Percentiles rank a stretch among this genome's conserved stretches.
phyloP scores from a whole-genome alignment of 2,888 invertebrate genomes.

The Apoderus coryli region DNA sequence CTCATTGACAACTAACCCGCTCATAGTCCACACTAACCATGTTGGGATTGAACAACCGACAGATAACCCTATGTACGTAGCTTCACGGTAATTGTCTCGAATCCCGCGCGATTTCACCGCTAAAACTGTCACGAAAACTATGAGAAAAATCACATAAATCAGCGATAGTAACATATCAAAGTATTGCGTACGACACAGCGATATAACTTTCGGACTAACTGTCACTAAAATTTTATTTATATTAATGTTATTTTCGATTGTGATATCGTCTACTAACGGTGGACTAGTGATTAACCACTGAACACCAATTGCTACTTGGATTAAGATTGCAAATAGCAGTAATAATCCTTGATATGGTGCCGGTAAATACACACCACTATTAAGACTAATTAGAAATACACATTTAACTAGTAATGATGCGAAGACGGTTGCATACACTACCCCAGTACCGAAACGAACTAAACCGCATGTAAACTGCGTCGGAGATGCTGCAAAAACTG shows the following conservation, averaged over 20 bases:
- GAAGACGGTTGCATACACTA: conserved; percentile 74
- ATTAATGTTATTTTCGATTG: conserved; percentile 25
- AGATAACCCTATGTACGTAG: conserved; percentile 81
- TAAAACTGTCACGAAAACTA: conserved; percentile 70
- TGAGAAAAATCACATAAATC: conserved; percentile 71
- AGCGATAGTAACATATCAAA: conserved; percentile 62
- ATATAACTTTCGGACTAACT: conserved; percentile 27
- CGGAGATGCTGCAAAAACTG: conserved; percentile 63
- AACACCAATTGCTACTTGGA: conserved; percentile 72
- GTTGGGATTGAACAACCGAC: conserved; percentile 76
- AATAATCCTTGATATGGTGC: conserved; percentile 84
- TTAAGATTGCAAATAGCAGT: conserved; percentile 79
- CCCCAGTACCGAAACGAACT: conserved; percentile 68
- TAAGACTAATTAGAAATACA: conserved; percentile 82
- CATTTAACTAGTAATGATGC: conserved; percentile 86
- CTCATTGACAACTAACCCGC: conserved; percentile 65
- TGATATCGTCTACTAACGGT: conserved; percentile 42
- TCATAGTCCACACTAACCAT: conserved; percentile 73
- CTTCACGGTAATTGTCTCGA: conserved; percentile 85
- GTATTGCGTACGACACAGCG: conserved; percentile 51
- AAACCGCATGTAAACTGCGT: conserved; percentile 68
- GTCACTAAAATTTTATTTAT: conserved; percentile 31
- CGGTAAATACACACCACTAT: conserved; percentile 81
- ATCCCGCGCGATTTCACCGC: conserved; percentile 78
- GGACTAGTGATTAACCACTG: conserved; percentile 75